Evolutionary conservation across 2,113 vertebrate genomes (phyloP), one percentile per base, ranked within the genome.

Genomic region (Mesocricetus auratus): DNA sequence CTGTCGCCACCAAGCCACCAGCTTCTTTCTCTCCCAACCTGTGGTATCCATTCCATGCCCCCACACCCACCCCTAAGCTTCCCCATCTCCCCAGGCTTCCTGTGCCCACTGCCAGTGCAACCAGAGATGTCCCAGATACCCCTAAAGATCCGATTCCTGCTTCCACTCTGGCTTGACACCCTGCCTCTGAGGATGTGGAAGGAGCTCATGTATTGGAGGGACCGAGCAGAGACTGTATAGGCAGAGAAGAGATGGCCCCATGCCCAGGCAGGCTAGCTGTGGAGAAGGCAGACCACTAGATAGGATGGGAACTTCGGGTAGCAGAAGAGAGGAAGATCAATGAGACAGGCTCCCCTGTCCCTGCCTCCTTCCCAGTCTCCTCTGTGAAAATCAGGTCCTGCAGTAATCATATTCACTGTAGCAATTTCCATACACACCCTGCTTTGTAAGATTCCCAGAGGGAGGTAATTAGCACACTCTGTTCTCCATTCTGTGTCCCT

Each of bases 301-400:
- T 1, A 21, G 45, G 7, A 16, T 3, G 33, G 58, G 78, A 74
- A 86, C 68, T 81, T 5, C 2, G 0, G 0, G 1, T 12, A 9
- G 39, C 33, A 50, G 36, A 78, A 78, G 47, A 75, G 11, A n/a
- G 22, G 39, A 31, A 36, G 45, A 45, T 42, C 33, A 64, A 68
- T 50, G 86, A 39, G 2, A 47, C 33, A 3, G 31, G 9, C 56
- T 4, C 45, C 45, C 5, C 22, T 15, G 39, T 0, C 73, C 68
- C 7, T 0, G 19, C 42, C 58, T 60, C 78, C 42, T n/a, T 68
- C 33, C 66, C 39, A 15, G 31, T 1, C 68, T 77, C 47, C 53
- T 94, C 73, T 24, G 42, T 11, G 92, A 95, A 96, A 93, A 89
- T 91, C 39, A 94, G 93, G 87, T 45, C 60, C 90, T 60, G 62